Evolutionary conservation across 2,113 vertebrate species (phyloP).

Genomic region (Rhineura floridana): DNA sequence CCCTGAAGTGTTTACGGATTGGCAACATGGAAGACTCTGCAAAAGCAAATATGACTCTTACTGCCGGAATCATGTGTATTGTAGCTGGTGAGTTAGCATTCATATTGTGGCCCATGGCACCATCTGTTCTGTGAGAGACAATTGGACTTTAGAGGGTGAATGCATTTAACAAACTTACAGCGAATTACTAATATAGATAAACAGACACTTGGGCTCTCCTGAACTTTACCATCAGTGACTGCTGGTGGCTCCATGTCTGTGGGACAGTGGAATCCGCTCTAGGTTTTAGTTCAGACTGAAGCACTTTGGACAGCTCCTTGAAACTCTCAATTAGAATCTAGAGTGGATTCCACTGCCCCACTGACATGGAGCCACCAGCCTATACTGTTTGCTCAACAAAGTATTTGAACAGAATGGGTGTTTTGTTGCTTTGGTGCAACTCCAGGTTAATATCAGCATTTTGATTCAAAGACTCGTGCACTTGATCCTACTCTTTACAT

Average conservation of each 20-base stretch:
- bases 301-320: too few species aligned
- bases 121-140: accelerated
- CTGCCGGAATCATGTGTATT: conserved; percentile 86
- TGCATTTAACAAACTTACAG: background rate
- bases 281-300: too few species aligned
- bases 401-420: too few species aligned
- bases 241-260: too few species aligned
- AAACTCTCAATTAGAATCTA: too few species aligned
- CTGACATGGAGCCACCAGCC: too few species aligned
- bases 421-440: background rate
- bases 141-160: background rate
- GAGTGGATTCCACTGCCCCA: too few species aligned
- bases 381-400: too few species aligned
- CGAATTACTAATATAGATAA: background rate
- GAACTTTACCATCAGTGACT: too few species aligned
- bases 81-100: conserved; percentile 77
- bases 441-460: background rate
- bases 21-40: conserved; percentile 87
- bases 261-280: too few species aligned
- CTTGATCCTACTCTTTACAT: background rate
- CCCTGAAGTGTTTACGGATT: conserved; percentile 89
- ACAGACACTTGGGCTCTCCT: background rate
- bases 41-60: conserved; percentile 91
- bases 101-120: accelerated
- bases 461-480: too few species aligned